phyloP scores from a whole-genome alignment of 2,113 vertebrate species.

The Dasyurus viverrinus region DNA sequence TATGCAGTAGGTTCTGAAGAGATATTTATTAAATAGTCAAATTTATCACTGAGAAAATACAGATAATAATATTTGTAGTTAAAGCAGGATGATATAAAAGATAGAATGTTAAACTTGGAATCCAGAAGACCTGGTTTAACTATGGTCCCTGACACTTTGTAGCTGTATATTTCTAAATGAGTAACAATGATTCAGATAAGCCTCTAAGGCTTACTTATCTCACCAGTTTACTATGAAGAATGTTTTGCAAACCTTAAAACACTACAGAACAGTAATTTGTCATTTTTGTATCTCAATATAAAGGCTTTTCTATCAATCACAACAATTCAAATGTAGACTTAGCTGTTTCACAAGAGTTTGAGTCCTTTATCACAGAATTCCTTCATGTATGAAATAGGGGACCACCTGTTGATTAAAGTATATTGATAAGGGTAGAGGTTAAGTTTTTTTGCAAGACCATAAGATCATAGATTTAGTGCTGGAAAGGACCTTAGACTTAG shows the following conservation, averaged over 20 bases:
- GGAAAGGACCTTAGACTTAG: no score
- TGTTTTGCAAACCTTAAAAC: no score
- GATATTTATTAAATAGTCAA: neutral
- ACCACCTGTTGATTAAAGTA: neutral
- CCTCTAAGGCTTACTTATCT: neutral
- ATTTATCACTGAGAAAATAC: neutral
- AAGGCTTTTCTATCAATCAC: neutral
- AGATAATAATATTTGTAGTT: neutral
- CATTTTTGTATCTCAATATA: neutral
- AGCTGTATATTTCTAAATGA: neutral
- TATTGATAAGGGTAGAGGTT: neutral
- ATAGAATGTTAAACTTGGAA: neutral
- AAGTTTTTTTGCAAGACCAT: neutral
- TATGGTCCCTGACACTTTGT: neutral
- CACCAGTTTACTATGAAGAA: no score
- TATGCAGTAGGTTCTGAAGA: fast-evolving
- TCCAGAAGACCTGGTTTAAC: neutral
- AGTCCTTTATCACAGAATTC: neutral
- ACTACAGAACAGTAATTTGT: neutral
- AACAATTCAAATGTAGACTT: neutral
- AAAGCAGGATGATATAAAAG: neutral
- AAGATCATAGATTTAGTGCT: no score
- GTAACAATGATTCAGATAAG: neutral
- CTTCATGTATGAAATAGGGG: neutral
- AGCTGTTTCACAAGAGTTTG: neutral